Evolutionary conservation across 2,113 vertebrate genomes (phyloP), one percentile per base, ranked within the genome.

Genomic region (Petaurus breviceps): DNA sequence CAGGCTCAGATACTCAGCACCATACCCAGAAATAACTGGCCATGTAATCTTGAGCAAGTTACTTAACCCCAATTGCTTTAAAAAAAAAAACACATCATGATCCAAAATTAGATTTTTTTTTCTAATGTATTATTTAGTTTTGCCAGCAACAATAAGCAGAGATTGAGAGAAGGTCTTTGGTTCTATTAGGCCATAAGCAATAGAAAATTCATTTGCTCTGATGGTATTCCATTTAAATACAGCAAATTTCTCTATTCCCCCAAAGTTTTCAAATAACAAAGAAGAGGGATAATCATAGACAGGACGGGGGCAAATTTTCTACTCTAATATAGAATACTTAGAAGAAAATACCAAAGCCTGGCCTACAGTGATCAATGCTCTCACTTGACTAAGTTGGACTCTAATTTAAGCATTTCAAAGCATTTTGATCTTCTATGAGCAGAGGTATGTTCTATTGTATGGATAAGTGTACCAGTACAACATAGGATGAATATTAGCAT

Each of bases 51-150:
- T n/a, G n/a, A n/a, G n/a, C n/a, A n/a, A n/a, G n/a, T n/a, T n/a
- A n/a, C n/a, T n/a, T n/a, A n/a, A n/a, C n/a, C n/a, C n/a, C n/a
- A n/a, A n/a, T n/a, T n/a, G n/a, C n/a, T n/a, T n/a, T n/a, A n/a
- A n/a, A n/a, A n/a, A n/a, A n/a, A n/a, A n/a, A n/a, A n/a, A n/a
- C n/a, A n/a, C n/a, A n/a, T n/a, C 68, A 96, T 46, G 91, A 61
- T 51, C 23, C 24, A 95, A 94, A 95, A 92, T 94, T 10, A 95
- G 8, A 77, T 31, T 14, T 68, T 77, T 77, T n/a, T 37, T 61
- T 28, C 92, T 91, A 77, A 93, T 95, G 90, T 92, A 68, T 10
- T 26, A 90, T 46, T 89, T 92, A 47, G 14, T 46, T 47, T 57
- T 93, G 90, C 28, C 90, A 95, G 94, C n/a, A 92, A 92, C 50